Evolutionary conservation across 1,140 invertebrate species (phyloP).

Genomic region (Teleogryllus occipitalis): DNA sequence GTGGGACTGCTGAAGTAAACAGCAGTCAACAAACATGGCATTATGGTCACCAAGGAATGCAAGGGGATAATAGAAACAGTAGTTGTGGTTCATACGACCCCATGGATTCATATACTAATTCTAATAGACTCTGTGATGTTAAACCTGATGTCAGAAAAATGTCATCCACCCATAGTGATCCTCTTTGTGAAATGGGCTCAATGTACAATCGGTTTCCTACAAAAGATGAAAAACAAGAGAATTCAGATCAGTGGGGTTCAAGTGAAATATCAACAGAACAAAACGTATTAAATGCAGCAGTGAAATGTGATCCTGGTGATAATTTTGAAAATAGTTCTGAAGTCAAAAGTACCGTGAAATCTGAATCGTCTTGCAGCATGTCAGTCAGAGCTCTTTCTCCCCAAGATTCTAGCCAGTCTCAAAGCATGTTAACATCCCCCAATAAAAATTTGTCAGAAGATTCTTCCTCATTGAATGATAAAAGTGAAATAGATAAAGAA

Average conservation of each 20-base stretch:
- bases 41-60: conserved; percentile 8
- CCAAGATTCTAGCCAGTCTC: not conserved
- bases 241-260: not conserved
- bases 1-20: conserved; percentile 10
- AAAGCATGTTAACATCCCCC: not conserved
- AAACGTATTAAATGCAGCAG: not conserved
- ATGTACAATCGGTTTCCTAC: not conserved
- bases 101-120: not conserved
- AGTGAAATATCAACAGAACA: not conserved
- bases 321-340: not conserved
- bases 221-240: not conserved
- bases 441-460: not conserved
- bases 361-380: not conserved
- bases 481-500: not conserved
- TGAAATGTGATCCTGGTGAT: not conserved
- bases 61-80: not conserved
- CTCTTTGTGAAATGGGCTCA: not conserved
- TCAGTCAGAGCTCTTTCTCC: not conserved
- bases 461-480: not conserved
- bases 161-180: not conserved
- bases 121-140: not conserved
- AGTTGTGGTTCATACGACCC: not conserved
- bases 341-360: not conserved
- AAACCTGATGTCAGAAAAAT: not conserved
- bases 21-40: conserved; percentile 10